phyloP scores from a whole-genome alignment of 2,113 vertebrate genomes.

The Casuarius casuarius region DNA sequence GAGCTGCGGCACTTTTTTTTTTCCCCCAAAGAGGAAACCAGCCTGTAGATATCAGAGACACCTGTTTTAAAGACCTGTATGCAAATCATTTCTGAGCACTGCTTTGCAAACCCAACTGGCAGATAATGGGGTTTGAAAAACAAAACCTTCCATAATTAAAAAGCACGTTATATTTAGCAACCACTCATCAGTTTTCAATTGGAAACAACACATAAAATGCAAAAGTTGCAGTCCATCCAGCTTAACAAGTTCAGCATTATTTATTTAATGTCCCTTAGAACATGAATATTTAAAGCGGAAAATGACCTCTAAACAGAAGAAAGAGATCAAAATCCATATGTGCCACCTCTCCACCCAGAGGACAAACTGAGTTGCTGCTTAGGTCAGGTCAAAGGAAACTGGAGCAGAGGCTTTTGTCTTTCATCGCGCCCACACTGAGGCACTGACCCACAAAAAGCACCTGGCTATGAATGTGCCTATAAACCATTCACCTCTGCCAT shows the following conservation, averaged over 20 bases:
- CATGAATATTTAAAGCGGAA: constrained; percentile 57
- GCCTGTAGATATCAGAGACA: too few relatives aligned
- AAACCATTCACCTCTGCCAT: fast-evolving
- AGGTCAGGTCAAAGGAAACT: neutral
- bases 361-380: constrained; percentile 36
- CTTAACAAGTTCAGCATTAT: constrained; percentile 30
- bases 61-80: neutral
- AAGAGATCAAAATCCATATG: constrained; percentile 56
- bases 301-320: constrained; percentile 38
- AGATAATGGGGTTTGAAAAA: neutral
- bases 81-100: neutral
- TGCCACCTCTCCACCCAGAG: constrained; percentile 9
- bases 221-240: constrained; percentile 1
- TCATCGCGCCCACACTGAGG: fast-evolving
- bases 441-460: neutral
- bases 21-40: neutral
- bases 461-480: neutral
- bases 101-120: neutral
- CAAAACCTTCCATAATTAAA: neutral
- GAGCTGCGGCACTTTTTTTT: too few relatives aligned
- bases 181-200: neutral
- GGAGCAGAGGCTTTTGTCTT: neutral
- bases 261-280: constrained; percentile 48
- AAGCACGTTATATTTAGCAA: neutral
- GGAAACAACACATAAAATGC: constrained; percentile 13